phyloP scores from a whole-genome alignment of 2,113 vertebrate genomes.

The Hemicordylus capensis region DNA sequence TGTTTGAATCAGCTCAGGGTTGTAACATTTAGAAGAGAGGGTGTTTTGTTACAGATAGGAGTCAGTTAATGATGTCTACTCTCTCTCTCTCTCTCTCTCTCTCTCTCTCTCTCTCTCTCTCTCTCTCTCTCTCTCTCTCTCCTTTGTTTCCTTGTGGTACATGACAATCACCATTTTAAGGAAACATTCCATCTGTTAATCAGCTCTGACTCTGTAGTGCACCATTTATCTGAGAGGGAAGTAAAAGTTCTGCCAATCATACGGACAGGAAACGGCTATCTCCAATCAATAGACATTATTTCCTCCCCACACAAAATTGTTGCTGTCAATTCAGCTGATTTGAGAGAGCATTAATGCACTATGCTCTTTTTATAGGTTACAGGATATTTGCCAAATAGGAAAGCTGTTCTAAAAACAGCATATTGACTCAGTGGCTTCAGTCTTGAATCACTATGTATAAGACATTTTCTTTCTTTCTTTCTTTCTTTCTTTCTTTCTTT shows the following conservation, averaged over 20 bases:
- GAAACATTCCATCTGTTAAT: not conserved
- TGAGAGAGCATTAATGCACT: not conserved
- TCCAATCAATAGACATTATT: slow-evolving; percentile 17
- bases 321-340: not conserved
- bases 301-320: slow-evolving; percentile 3
- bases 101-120: not conserved
- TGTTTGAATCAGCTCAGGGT: too few relatives aligned
- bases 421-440: not conserved
- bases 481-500: not conserved
- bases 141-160: too few relatives aligned
- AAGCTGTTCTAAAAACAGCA: not conserved
- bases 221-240: slow-evolving; percentile 5
- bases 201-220: not conserved
- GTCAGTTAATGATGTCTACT: not conserved
- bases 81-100: too few relatives aligned
- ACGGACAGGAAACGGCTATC: not conserved
- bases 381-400: not conserved
- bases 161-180: not conserved
- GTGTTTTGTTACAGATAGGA: not conserved
- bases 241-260: not conserved
- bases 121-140: not conserved
- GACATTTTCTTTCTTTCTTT: not conserved
- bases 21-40: not conserved
- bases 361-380: not conserved
- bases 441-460: not conserved